Base-by-base conservation (phyloP, 1,140 invertebrate genomes). In the Cecropterus lyciades region DNA sequence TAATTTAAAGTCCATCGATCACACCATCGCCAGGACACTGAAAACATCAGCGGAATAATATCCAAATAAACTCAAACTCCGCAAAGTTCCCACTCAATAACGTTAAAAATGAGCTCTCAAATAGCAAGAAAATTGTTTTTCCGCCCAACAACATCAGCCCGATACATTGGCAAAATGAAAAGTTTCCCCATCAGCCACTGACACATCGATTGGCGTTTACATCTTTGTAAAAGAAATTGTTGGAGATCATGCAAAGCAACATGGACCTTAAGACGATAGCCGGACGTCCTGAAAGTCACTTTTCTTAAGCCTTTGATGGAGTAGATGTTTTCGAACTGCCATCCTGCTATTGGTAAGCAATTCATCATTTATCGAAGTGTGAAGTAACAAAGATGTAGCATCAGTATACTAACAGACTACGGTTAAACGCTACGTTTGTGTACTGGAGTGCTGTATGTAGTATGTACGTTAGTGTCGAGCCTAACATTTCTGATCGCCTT, bases 111-210 rank as follows among this genome's bases (percentile, higher is more conserved):
- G 81, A 82, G 84, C 75, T 79, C 75, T 83, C 77, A 75, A 87
- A 85, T 80, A 82, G 76, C 72, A 84, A 83, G 82, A 84, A 91
- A 89, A 91, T 89, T 91, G 87, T 88, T 88, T 89, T 83, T 73
- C 77, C 79, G 66, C 73, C 74, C 73, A 83, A 82, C 82, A 84
- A 76, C 78, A 78, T 71, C 82, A 70, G 75, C 68, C 60, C 73
- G 80, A 85, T 88, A 91, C 84, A 87, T 87, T 79, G 81, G 75
- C 80, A 84, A 91, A 89, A 91, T 91, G 87, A 91, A 91, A 91
- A 91, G 87, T 91, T 91, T 88, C 74, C 80, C 87, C 81, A 91
- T 91, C 88, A 87, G 71, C 80, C 73, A 82, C 85, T 88, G 88
- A 91, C 88, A 87, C 81, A 85, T 88, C 82, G 88, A 88, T 80